A percentile compares a stretch with the other conserved stretches of the same genome.
Conservation (phyloP, 2,888 invertebrate genomes). For the Chrysopilus asiliformis region DNA sequence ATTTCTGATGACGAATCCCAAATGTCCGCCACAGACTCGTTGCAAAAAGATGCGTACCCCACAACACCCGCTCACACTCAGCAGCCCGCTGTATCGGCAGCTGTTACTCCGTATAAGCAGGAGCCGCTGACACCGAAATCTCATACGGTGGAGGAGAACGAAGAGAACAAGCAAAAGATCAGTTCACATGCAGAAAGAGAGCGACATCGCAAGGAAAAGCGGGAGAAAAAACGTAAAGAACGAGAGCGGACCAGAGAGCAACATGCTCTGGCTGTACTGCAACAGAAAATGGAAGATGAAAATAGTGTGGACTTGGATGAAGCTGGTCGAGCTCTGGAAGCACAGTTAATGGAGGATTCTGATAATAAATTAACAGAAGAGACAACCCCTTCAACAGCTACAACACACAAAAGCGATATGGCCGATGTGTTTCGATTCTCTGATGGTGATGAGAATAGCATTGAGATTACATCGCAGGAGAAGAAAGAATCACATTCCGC, state of each 20-base stretch:
- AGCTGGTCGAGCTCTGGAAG: slow-evolving; percentile 69
- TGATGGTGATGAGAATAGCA: slow-evolving; percentile 42
- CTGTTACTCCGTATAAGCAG: slow-evolving; percentile 33
- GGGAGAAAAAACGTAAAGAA: slow-evolving; percentile 50
- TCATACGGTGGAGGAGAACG: slow-evolving; percentile 25
- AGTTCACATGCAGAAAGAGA: slow-evolving; percentile 27
- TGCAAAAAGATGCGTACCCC: slow-evolving; percentile 4
- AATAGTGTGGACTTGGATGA: slow-evolving; percentile 70
- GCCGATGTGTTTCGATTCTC: slow-evolving; percentile 48
- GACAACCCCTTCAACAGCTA: slow-evolving; percentile 31
- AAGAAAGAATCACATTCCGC: slow-evolving; percentile 28
- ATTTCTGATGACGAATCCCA: slow-evolving; percentile 52
- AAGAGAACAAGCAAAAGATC: slow-evolving; percentile 24
- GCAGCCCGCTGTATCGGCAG: slow-evolving; percentile 30
- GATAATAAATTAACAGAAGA: slow-evolving; percentile 38
- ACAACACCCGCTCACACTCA: slow-evolving; percentile 5
- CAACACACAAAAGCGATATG: slow-evolving; percentile 33
- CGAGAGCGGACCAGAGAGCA: slow-evolving; percentile 40
- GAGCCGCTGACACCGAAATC: slow-evolving; percentile 28
- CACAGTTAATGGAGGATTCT: slow-evolving; percentile 58
- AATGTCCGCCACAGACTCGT: slow-evolving; percentile 22
- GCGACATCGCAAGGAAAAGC: slow-evolving; percentile 38
- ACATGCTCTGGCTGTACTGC: slow-evolving; percentile 20
- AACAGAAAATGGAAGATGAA: slow-evolving; percentile 40
- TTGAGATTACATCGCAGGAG: slow-evolving; percentile 34